A percentile compares a stretch with the other conserved stretches of the same genome.
These are phyloP conservation scores for Dromiciops gliroides DNA, from an alignment of 2,113 vertebrate genomes.

Conservation along the genomic window DNA sequence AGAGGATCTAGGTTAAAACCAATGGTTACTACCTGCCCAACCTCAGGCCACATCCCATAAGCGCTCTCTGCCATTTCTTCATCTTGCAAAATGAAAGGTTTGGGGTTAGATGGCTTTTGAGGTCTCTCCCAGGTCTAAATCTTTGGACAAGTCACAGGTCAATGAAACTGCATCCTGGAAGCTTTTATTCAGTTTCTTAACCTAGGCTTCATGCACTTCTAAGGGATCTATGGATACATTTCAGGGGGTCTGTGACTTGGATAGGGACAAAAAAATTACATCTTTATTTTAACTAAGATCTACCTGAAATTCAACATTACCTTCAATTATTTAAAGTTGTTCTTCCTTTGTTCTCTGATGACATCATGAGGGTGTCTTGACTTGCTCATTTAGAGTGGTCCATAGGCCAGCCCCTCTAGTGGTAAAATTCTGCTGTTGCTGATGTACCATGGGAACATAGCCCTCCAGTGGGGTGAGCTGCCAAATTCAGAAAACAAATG, in stretches of 20 bases:
- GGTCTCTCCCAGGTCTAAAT: neutral
- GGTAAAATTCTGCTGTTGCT: neutral
- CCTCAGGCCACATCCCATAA: neutral
- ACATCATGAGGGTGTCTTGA: too few relatives aligned
- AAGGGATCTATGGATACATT: neutral
- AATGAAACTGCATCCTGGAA: too few relatives aligned
- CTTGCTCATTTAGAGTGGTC: too few relatives aligned
- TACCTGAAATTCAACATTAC: neutral
- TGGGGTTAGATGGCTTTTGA: too few relatives aligned
- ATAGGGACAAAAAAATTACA: neutral
- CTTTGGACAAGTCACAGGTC: too few relatives aligned
- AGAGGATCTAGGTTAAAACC: neutral
- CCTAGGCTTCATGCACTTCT: neutral
- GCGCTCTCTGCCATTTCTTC: neutral
- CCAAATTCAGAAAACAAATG: neutral
- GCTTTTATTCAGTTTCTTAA: neutral
- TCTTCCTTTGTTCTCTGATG: too few relatives aligned
- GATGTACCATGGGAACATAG: too few relatives aligned
- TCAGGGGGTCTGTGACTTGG: neutral
- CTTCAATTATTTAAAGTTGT: neutral
- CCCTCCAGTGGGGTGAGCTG: neutral
- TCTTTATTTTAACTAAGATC: neutral
- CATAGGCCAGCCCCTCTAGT: neutral
- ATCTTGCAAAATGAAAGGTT: neutral
- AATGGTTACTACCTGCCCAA: too few relatives aligned